These are phyloP conservation scores for Meteorus colon DNA, from an alignment of 2,888 invertebrate genomes.

Conservation along the genomic window DNA sequence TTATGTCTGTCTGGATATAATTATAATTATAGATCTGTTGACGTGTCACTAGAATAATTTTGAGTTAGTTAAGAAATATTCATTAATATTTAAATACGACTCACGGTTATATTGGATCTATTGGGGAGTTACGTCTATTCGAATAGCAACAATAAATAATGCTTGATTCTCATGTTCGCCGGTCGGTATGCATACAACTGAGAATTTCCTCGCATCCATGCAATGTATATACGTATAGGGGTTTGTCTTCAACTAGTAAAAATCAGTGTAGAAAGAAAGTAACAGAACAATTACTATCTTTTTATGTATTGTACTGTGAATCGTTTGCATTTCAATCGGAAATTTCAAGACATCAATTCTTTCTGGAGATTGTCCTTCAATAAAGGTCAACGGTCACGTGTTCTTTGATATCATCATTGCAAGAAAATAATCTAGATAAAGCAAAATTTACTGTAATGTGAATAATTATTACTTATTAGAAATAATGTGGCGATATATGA, in stretches of 20 bases:
- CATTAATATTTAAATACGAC: no score
- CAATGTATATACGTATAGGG: background rate
- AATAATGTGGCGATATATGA: background rate
- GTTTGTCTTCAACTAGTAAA: background rate
- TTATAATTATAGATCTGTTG: no score
- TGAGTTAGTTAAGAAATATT: no score
- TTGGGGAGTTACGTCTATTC: background rate
- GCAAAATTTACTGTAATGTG: background rate
- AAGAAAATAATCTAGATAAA: background rate
- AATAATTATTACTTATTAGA: background rate
- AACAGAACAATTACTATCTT: background rate
- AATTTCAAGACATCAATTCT: background rate
- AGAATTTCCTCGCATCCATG: conserved; percentile 4
- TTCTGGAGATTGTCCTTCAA: background rate
- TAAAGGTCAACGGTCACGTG: background rate
- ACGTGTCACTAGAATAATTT: no score
- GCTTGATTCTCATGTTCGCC: background rate
- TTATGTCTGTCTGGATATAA: no score
- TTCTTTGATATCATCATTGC: background rate
- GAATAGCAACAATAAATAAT: background rate
- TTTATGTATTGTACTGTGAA: background rate
- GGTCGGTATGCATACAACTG: background rate
- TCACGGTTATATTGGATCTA: no score
- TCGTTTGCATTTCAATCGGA: background rate
- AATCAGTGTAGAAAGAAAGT: background rate